Base-by-base conservation (phyloP, 2,797 vertebrate species). In the Megalops cyprinoides region DNA sequence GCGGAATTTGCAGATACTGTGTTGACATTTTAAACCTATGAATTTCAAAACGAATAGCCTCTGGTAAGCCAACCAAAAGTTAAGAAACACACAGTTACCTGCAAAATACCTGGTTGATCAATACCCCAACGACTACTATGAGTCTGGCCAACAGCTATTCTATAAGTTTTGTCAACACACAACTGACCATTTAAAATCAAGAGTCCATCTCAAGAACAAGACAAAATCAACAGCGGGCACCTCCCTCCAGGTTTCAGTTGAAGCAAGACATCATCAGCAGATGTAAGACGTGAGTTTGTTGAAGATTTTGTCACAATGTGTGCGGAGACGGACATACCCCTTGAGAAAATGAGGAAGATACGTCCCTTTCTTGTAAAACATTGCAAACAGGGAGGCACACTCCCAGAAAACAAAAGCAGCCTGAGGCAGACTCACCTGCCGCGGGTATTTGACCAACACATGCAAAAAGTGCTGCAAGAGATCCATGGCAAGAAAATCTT, bases 321-420 rank as follows among this genome's bases (percentile, higher is more conserved):
- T 28, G 25, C 58, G 20, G 58, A 60, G 18, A 51, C 49, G 8
- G 49, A 51, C 49, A 51, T 51, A 51, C 49, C 49, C 7, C 49
- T 51, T 60, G 58, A 60, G 25, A 28, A 60, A 60, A 60, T 60
- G 58, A 60, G 23, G 58, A 60, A 60, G 23, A 60, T 60, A 20
- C 28, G 58, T 60, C 58, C 58, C 58, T 60, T 60, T 60, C 58
- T 60, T 60, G 58, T 60, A 20, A 73, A 73, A 28, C 39, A 73
- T 23, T 73, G 31, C 39, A 73, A 73, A 73, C 69, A 7, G 39
- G 69, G 69, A 73, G 69, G 69, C 69, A 31, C 69, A 48, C 71
- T 74, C 10, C 71, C 71, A 74, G 3, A 74, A 3, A 74, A 74
- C 6, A 71, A 1, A 42, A 74, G 71, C 23, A 74, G 71, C 44